Percentiles rank a stretch among this genome's conserved stretches.
phyloP scores from a whole-genome alignment of 2,888 invertebrate species.

The Lasioglossum leucozonium region DNA sequence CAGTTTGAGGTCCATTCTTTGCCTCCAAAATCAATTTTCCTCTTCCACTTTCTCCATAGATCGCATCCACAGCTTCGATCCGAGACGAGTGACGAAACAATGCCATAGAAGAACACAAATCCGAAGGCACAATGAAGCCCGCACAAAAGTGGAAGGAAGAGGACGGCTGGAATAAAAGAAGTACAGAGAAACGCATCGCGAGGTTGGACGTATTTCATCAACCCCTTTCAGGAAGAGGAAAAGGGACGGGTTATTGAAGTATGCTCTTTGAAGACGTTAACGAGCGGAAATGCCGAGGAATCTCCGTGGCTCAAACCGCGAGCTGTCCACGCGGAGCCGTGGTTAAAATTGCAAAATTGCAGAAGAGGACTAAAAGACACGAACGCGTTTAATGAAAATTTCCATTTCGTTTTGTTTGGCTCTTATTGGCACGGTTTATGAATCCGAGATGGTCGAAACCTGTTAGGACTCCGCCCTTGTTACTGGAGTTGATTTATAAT shows the following conservation, averaged over 20 bases:
- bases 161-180: not conserved
- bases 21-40: not conserved
- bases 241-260: constrained; percentile 13
- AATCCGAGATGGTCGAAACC: not conserved
- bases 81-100: constrained; percentile 18
- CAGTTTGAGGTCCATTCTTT: not conserved
- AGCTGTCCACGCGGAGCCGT: not conserved
- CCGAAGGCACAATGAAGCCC: constrained; percentile 18
- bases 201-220: constrained; percentile 38
- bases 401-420: not conserved
- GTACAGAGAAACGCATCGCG: not conserved
- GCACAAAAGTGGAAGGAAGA: constrained; percentile 11
- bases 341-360: constrained; percentile 1
- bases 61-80: not conserved
- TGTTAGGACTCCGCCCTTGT: no score
- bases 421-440: not conserved
- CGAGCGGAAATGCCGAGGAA: constrained; percentile 19
- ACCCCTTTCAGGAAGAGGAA: not conserved
- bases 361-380: not conserved
- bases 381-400: not conserved
- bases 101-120: constrained; percentile 35
- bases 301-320: not conserved
- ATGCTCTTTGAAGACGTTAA: constrained; percentile 40
- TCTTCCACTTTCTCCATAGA: not conserved
- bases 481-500: not conserved